Conservation (phyloP, 1,140 invertebrate genomes). For the Drosophila pandora region DNA sequence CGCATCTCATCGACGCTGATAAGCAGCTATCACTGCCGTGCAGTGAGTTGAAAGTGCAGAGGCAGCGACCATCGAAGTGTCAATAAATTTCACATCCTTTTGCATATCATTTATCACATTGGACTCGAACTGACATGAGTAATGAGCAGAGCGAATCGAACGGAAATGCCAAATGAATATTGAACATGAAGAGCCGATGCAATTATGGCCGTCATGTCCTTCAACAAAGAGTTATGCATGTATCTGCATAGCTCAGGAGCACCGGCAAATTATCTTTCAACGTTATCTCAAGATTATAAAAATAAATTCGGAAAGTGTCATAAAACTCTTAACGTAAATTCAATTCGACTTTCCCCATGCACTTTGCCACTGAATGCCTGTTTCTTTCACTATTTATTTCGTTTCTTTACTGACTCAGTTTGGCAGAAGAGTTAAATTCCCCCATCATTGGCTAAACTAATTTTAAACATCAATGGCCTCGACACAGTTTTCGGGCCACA, state of each 20-base stretch:
- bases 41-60: conserved; percentile 18
- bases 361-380: not conserved
- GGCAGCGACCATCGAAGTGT: conserved; percentile 25
- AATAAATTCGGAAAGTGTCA: not conserved
- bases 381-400: not conserved
- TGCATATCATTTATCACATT: conserved; percentile 53
- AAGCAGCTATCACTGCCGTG: conserved; percentile 26
- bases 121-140: conserved; percentile 32
- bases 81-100: conserved; percentile 40
- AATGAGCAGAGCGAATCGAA: conserved; percentile 27
- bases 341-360: not conserved
- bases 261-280: no score
- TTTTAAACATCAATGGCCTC: conserved; percentile 58
- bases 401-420: not conserved
- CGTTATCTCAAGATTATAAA: not conserved
- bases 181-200: no score
- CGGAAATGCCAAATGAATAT: conserved; percentile 37
- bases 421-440: not conserved
- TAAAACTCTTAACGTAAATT: not conserved
- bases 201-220: no score
- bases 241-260: no score
- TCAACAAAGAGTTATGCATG: not conserved
- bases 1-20: conserved; percentile 25
- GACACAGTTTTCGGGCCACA: conserved; percentile 47
- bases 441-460: conserved; percentile 20